Evolutionary conservation across 2,113 vertebrate species (phyloP).

Genomic region (Sinocyclocheilus maitianheensis): DNA sequence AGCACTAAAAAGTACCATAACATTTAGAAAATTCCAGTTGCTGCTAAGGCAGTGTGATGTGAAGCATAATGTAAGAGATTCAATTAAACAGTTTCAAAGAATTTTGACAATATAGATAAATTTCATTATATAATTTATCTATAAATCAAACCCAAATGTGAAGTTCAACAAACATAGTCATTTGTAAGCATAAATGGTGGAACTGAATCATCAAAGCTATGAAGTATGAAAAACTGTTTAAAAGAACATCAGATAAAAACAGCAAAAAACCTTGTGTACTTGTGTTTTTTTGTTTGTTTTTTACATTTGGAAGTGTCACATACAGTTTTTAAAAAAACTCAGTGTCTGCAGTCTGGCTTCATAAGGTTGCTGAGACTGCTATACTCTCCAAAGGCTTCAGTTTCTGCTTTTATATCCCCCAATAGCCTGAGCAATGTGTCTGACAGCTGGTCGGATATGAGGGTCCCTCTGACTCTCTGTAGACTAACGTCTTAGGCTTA

Average conservation of each 20-base stretch:
- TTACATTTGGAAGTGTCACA: neutral
- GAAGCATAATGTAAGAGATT: no score
- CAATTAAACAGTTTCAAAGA: neutral
- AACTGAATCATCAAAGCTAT: neutral
- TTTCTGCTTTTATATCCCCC: constrained; percentile 6
- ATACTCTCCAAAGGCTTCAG: neutral
- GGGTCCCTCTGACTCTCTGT: constrained; percentile 37
- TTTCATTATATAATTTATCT: neutral
- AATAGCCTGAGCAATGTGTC: constrained; percentile 60
- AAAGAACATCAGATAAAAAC: neutral
- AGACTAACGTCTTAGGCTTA: constrained; percentile 40
- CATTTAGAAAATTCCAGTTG: neutral
- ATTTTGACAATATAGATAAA: neutral
- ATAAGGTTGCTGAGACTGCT: neutral
- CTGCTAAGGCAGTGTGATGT: no score
- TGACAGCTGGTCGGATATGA: constrained; percentile 72
- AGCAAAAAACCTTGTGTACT: neutral
- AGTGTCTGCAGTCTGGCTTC: neutral
- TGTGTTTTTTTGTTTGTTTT: no score
- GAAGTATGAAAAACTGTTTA: neutral
- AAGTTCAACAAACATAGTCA: neutral
- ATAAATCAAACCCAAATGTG: neutral
- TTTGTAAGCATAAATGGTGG: neutral
- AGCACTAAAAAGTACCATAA: neutral
- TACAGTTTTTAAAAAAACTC: neutral